phyloP scores from a whole-genome alignment of 2,888 invertebrate species.

The Cryptophagus acutangulus region DNA sequence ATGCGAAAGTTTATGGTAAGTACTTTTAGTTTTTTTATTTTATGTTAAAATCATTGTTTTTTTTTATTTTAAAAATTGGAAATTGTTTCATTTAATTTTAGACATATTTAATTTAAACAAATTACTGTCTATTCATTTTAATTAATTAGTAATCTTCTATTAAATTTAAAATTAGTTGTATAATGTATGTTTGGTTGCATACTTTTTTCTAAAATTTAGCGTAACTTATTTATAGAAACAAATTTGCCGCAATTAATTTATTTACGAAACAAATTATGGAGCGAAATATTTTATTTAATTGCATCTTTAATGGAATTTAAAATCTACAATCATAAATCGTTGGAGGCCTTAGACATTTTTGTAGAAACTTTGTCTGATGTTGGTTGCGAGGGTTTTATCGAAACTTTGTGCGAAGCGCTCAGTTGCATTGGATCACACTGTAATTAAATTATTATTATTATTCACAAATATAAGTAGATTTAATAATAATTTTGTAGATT shows the following conservation, averaged over 20 bases:
- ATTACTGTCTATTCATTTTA: not conserved
- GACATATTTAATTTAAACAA: not conserved
- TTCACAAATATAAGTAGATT: too few relatives aligned
- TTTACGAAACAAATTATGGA: constrained; percentile 51
- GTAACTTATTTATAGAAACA: constrained; percentile 36
- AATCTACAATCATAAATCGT: constrained; percentile 18
- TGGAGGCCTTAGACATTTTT: constrained; percentile 29
- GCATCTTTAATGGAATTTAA: constrained; percentile 39
- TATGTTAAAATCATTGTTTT: not conserved
- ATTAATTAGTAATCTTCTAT: constrained; percentile 1
- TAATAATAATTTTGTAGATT: constrained; percentile 25
- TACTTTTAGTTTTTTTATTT: constrained; percentile 18
- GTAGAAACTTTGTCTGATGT: constrained; percentile 28
- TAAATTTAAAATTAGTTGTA: not conserved
- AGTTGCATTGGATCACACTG: constrained; percentile 35
- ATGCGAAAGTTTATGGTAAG: constrained; percentile 49
- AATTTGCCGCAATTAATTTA: constrained; percentile 43
- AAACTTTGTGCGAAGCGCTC: constrained; percentile 42
- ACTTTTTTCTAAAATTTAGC: constrained; percentile 1
- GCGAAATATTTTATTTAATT: constrained; percentile 49
- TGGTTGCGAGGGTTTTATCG: constrained; percentile 37
- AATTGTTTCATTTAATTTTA: not conserved
- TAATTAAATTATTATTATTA: too few relatives aligned
- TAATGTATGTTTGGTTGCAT: not conserved
- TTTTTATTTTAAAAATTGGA: not conserved